phyloP scores from a whole-genome alignment of 2,888 invertebrate genomes.

The Dasypolia templi region DNA sequence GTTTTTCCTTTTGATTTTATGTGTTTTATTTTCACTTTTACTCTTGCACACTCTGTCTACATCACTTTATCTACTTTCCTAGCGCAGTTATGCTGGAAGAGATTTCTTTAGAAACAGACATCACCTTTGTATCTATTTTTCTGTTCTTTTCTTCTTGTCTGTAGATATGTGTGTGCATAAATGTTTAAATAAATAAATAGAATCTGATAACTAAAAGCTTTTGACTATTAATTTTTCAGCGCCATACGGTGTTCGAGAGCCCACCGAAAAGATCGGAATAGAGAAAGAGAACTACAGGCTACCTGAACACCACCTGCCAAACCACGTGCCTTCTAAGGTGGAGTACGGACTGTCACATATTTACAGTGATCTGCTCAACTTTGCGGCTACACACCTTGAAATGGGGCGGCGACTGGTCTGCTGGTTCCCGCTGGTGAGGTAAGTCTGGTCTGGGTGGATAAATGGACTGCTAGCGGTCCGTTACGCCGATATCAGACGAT shows the following conservation, averaged over 20 bases:
- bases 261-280: slow-evolving; percentile 96
- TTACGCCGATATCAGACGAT: background rate
- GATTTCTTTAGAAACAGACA: too few species aligned
- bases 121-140: too few species aligned
- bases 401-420: slow-evolving; percentile 96
- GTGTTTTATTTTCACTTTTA: too few species aligned
- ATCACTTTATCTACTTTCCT: too few species aligned
- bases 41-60: too few species aligned
- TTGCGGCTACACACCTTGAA: slow-evolving; percentile 94
- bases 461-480: background rate
- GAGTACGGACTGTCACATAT: slow-evolving; percentile 96
- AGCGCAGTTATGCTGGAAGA: too few species aligned
- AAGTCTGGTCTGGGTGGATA: slow-evolving; percentile 54
- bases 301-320: slow-evolving; percentile 91
- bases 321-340: slow-evolving; percentile 96
- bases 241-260: slow-evolving; percentile 99
- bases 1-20: too few species aligned
- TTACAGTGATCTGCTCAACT: slow-evolving; percentile 95
- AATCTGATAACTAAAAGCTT: background rate
- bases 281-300: slow-evolving; percentile 91
- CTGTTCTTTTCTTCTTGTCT: too few species aligned
- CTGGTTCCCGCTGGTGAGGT: slow-evolving; percentile 98
- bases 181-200: too few species aligned
- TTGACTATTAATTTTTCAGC: slow-evolving; percentile 89
- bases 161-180: too few species aligned